Evolutionary conservation across 1,140 invertebrate species (phyloP).

Genomic region (Frieseomelitta varia): DNA sequence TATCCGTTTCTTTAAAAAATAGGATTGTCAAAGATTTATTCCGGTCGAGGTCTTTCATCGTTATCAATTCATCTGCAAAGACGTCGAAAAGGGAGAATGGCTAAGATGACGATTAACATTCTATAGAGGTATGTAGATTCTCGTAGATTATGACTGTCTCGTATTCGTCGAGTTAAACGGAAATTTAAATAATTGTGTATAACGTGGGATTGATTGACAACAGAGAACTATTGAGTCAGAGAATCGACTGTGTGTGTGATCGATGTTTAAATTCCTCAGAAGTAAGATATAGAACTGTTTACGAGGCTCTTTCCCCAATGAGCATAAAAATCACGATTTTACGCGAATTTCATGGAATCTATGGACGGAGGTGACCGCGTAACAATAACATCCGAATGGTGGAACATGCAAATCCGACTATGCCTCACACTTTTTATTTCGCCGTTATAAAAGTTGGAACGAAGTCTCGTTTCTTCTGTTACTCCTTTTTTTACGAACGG

Average conservation of each 20-base stretch:
- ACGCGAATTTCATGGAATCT: conserved; percentile 29
- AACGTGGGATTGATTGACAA: not conserved
- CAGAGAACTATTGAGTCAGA: conserved; percentile 18
- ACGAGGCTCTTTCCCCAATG: not conserved
- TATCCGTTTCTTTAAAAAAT: not conserved
- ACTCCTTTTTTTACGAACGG: conserved; percentile 52
- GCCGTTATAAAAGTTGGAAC: conserved; percentile 65
- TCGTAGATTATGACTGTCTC: conserved; percentile 34
- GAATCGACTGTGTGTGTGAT: not conserved
- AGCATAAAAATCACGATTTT: not conserved
- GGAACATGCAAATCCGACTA: conserved; percentile 53
- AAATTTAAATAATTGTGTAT: not conserved
- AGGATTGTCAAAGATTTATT: conserved; percentile 17
- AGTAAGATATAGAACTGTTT: not conserved
- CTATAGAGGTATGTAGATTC: not conserved
- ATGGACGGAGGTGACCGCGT: conserved; percentile 15
- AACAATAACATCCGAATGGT: conserved; percentile 13
- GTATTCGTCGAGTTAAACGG: not conserved
- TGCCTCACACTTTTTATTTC: conserved; percentile 62
- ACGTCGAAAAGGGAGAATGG: conserved; percentile 4
- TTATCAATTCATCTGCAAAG: conserved; percentile 4
- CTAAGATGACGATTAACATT: conserved; percentile 32
- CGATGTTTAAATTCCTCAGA: not conserved
- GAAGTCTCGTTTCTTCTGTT: conserved; percentile 46
- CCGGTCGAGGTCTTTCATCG: not conserved